Evolutionary conservation across 2,113 vertebrate genomes (phyloP).

Genomic region (Motacilla alba): DNA sequence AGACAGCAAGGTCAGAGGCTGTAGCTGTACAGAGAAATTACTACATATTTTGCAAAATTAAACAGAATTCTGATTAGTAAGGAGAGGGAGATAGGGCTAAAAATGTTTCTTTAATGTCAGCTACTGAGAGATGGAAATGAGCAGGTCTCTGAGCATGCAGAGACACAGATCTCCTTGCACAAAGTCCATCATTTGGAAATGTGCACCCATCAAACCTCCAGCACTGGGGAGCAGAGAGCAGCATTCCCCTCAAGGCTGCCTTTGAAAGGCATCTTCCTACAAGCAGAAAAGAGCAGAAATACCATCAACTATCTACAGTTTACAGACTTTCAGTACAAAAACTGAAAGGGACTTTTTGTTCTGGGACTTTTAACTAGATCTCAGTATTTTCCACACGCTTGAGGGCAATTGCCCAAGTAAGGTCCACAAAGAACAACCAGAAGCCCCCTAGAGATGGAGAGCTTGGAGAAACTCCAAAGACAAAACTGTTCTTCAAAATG

Average conservation of each 20-base stretch:
- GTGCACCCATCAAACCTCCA: neutral
- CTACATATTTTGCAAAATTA: neutral
- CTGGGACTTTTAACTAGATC: neutral
- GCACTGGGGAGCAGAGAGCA: neutral
- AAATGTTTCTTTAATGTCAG: neutral
- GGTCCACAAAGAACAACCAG: neutral
- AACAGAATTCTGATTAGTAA: neutral
- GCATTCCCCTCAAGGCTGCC: neutral
- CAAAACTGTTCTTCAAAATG: neutral
- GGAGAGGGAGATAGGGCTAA: neutral
- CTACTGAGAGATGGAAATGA: neutral
- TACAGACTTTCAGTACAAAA: neutral
- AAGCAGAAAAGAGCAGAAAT: neutral
- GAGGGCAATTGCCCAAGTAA: neutral
- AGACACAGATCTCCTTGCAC: neutral
- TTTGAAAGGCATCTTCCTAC: neutral
- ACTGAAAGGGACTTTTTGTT: neutral
- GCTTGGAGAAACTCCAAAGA: neutral
- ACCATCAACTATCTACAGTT: neutral
- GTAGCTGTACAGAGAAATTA: neutral
- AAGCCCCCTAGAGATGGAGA: neutral
- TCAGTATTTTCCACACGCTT: neutral
- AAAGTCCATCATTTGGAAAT: neutral
- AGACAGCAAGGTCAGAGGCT: neutral
- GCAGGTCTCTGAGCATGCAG: neutral